phyloP scores from a whole-genome alignment of 2,113 vertebrate genomes.

The Passer montanus region DNA sequence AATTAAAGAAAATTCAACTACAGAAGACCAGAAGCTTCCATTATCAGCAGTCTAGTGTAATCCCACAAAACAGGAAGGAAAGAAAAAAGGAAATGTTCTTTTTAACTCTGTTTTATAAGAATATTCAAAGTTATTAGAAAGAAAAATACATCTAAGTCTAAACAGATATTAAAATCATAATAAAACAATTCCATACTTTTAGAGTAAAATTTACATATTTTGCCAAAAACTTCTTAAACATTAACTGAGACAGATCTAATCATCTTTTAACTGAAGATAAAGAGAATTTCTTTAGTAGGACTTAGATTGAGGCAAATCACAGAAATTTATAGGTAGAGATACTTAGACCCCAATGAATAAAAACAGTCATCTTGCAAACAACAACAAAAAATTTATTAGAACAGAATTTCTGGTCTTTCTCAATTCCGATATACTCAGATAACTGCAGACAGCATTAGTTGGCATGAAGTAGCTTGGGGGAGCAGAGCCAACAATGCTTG shows the following conservation, averaged over 20 bases:
- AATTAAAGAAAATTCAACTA: constrained; percentile 39
- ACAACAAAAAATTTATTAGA: not conserved
- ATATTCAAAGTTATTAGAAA: not conserved
- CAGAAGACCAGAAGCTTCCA: not conserved
- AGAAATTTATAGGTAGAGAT: not conserved
- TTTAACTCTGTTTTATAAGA: not conserved
- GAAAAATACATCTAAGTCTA: not conserved
- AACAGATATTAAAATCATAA: not conserved
- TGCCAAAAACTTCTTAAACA: not conserved
- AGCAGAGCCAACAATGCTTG: not conserved
- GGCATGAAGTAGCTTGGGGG: not conserved
- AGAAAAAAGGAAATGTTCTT: not conserved
- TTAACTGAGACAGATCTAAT: not conserved
- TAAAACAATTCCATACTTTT: not conserved
- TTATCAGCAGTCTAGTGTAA: not conserved
- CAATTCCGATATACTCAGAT: not conserved
- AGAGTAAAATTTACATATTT: not conserved
- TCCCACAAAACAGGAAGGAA: constrained; percentile 20
- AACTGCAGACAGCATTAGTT: not conserved
- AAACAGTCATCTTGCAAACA: not conserved
- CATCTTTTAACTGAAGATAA: not conserved
- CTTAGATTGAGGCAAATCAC: not conserved
- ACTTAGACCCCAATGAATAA: not conserved
- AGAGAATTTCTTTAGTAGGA: not conserved
- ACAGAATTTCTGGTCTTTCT: not conserved